phyloP scores from a whole-genome alignment of 1,140 invertebrate species.

The Monochamus saltuarius region DNA sequence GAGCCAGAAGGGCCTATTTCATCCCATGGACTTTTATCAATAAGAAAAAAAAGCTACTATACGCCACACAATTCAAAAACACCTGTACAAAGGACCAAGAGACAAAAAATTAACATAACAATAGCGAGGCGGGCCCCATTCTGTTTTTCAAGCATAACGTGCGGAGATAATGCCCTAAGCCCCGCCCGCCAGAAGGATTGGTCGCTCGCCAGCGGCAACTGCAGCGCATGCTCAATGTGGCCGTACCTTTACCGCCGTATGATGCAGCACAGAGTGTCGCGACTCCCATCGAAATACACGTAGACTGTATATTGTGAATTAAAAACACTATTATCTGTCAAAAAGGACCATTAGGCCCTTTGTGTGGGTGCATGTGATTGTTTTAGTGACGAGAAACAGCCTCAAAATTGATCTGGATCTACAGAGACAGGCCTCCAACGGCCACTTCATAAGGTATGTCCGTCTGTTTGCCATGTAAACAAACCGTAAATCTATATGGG shows the following conservation, averaged over 20 bases:
- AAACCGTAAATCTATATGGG: constrained; percentile 23
- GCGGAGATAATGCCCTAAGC: constrained; percentile 43
- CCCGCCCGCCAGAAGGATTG: constrained; percentile 43
- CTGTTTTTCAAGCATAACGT: constrained; percentile 47
- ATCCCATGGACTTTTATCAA: constrained; percentile 24
- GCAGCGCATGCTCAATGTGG: constrained; percentile 40
- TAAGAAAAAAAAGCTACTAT: constrained; percentile 29
- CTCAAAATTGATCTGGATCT: constrained; percentile 53
- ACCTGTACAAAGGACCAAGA: constrained; percentile 52
- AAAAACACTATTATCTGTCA: constrained; percentile 11
- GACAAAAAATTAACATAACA: constrained; percentile 53
- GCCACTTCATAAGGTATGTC: constrained; percentile 52
- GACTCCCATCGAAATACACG: constrained; percentile 44
- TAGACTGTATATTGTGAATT: constrained; percentile 14
- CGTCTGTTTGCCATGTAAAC: constrained; percentile 28
- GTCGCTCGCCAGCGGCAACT: constrained; percentile 21
- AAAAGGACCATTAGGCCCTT: constrained; percentile 11
- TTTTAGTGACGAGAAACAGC: constrained; percentile 38
- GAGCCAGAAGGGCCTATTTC: constrained; percentile 28
- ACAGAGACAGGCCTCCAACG: constrained; percentile 51
- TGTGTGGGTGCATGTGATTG: constrained; percentile 27
- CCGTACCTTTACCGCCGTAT: constrained; percentile 33
- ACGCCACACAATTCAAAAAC: constrained; percentile 48
- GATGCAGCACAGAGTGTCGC: constrained; percentile 44
- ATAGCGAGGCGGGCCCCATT: constrained; percentile 45